Evolutionary conservation across 2,888 invertebrate genomes (phyloP).

Genomic region (Diaprepes abbreviatus): DNA sequence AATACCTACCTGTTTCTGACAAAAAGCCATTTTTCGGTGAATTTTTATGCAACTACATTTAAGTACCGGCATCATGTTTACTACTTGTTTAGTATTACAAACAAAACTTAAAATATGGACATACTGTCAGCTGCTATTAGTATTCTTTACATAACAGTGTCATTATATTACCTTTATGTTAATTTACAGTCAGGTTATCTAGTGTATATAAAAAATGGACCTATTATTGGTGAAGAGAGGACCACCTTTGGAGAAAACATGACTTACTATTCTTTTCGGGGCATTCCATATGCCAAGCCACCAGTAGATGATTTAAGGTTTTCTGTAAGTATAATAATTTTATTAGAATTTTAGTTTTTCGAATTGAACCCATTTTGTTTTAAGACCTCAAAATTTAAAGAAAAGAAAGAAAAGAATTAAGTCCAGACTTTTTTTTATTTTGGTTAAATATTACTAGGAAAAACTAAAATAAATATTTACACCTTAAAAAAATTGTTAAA

Average conservation of each 20-base stretch:
- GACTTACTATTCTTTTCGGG: conserved; percentile 54
- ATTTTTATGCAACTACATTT: too few species aligned
- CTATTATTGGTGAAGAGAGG: conserved; percentile 49
- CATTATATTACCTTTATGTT: neutral
- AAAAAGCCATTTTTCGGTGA: too few species aligned
- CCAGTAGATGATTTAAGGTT: conserved; percentile 54
- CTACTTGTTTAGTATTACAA: neutral
- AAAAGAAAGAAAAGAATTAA: too few species aligned
- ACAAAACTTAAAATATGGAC: neutral
- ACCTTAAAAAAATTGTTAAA: too few species aligned
- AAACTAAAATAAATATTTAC: too few species aligned
- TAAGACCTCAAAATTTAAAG: too few species aligned
- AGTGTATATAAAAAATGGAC: conserved; percentile 45
- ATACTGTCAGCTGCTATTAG: neutral
- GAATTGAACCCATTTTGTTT: too few species aligned
- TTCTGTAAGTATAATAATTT: conserved; percentile 52
- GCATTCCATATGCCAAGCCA: conserved; percentile 56
- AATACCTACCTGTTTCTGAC: too few species aligned
- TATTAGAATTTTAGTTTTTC: too few species aligned
- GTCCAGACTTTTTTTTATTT: too few species aligned
- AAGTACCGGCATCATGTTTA: too few species aligned
- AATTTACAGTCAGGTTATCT: neutral
- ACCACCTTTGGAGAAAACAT: conserved; percentile 44
- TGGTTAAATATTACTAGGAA: too few species aligned
- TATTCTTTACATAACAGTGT: neutral